A percentile compares a stretch with the other conserved stretches of the same genome.
Conservation (phyloP, 2,113 vertebrate genomes). For the Gopherus evgoodei region DNA sequence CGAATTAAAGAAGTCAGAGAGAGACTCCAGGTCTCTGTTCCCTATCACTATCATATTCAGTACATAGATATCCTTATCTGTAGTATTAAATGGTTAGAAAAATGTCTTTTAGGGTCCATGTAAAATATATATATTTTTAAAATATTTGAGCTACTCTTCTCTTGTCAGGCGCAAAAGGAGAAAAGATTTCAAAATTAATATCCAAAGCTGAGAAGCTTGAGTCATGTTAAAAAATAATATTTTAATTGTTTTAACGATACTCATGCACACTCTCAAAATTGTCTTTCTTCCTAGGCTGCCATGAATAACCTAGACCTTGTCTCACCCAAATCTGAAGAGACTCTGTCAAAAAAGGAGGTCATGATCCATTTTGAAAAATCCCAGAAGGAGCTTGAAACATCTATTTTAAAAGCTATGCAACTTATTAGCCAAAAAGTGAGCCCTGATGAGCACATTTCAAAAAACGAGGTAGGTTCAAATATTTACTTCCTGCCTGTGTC, state of each 20-base stretch:
- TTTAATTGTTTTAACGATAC: background rate
- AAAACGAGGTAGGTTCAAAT: slow-evolving; percentile 74
- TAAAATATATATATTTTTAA: background rate
- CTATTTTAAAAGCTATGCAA: slow-evolving; percentile 67
- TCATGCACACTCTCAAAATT: background rate
- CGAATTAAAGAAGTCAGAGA: slow-evolving; percentile 82
- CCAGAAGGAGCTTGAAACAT: slow-evolving; percentile 72
- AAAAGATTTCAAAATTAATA: background rate
- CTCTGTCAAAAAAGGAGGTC: slow-evolving; percentile 38
- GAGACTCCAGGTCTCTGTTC: slow-evolving; percentile 84
- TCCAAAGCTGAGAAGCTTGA: slow-evolving; percentile 26
- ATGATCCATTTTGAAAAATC: slow-evolving; percentile 72
- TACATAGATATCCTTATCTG: background rate
- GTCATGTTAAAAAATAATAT: slow-evolving; percentile 1
- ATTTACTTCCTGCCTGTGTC: background rate
- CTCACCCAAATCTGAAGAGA: slow-evolving; percentile 38
- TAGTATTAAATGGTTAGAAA: background rate
- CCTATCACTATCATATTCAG: background rate
- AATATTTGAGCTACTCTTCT: background rate
- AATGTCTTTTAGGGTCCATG: background rate
- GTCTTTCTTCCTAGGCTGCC: slow-evolving; percentile 60
- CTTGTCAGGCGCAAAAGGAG: background rate
- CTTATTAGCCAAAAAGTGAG: slow-evolving; percentile 67
- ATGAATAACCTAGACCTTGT: slow-evolving; percentile 36
- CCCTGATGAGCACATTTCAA: slow-evolving; percentile 58